These are phyloP conservation scores for Acleris emargana DNA, from an alignment of 2,888 invertebrate genomes.

Conservation along the genomic window DNA sequence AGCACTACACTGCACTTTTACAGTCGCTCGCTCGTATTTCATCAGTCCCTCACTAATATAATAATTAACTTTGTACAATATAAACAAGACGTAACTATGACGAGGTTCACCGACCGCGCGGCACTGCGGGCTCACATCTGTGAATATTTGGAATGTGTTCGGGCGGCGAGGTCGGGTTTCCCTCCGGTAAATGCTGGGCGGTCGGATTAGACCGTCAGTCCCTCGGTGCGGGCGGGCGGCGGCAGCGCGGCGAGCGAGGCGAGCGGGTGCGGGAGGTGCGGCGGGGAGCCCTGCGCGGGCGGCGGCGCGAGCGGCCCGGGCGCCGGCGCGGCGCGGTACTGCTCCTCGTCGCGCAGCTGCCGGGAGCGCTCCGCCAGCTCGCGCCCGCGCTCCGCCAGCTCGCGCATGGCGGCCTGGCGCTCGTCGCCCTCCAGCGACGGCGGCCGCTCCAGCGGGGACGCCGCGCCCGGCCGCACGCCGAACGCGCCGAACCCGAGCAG, in stretches of 20 bases:
- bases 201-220: conserved; percentile 86
- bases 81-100: conserved; percentile 52
- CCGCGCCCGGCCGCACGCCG: conserved; percentile 80
- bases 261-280: conserved; percentile 75
- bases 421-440: conserved; percentile 76
- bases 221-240: conserved; percentile 87
- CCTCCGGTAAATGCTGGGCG: conserved; percentile 34
- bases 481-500: conserved; percentile 91
- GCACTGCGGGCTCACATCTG: conserved; percentile 31
- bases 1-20: conserved; percentile 70
- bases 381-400: conserved; percentile 81
- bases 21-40: conserved; percentile 57
- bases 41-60: conserved; percentile 60
- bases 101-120: conserved; percentile 39
- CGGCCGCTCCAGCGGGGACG: conserved; percentile 78
- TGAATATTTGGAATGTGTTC: conserved; percentile 65
- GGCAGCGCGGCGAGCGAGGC: conserved; percentile 76
- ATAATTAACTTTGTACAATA: conserved; percentile 71
- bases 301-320: conserved; percentile 70
- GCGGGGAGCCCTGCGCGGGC: conserved; percentile 59
- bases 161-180: conserved; percentile 36
- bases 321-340: conserved; percentile 72
- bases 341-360: conserved; percentile 75
- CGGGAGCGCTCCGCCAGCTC: conserved; percentile 80
- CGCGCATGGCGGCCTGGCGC: conserved; percentile 77